Conservation (phyloP, 2,113 vertebrate species). For the Atractosteus spatula region DNA sequence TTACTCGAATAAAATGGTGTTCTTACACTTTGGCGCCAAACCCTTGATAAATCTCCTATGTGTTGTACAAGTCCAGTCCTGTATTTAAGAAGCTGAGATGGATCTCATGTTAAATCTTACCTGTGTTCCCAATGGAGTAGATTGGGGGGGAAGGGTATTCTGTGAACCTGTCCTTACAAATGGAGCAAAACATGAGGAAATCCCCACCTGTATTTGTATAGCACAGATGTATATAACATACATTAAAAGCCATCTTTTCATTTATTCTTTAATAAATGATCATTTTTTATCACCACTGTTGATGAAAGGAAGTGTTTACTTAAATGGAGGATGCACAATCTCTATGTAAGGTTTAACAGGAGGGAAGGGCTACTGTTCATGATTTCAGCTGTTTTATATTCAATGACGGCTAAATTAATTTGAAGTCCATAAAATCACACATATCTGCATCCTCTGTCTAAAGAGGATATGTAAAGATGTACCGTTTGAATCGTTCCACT, state of each 20-base stretch:
- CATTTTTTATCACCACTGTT: conserved; percentile 23
- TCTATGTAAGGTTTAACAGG: too few species aligned
- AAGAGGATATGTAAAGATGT: too few species aligned
- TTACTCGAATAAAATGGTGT: neutral
- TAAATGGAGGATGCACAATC: too few species aligned
- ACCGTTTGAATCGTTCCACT: too few species aligned
- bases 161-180: neutral
- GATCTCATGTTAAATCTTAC: neutral
- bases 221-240: conserved; percentile 35
- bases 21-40: neutral
- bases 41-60: neutral
- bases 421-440: too few species aligned
- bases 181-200: neutral
- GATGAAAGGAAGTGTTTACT: too few species aligned
- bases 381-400: too few species aligned
- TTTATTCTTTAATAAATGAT: conserved; percentile 42
- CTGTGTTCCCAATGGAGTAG: too few species aligned
- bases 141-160: neutral
- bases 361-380: too few species aligned
- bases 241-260: conserved; percentile 31
- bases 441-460: too few species aligned
- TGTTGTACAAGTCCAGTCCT: neutral
- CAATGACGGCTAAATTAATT: too few species aligned
- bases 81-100: neutral
- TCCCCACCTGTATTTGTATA: conserved; percentile 25